phyloP scores from a whole-genome alignment of 2,888 invertebrate genomes.

The Lasioglossum figueresi region DNA sequence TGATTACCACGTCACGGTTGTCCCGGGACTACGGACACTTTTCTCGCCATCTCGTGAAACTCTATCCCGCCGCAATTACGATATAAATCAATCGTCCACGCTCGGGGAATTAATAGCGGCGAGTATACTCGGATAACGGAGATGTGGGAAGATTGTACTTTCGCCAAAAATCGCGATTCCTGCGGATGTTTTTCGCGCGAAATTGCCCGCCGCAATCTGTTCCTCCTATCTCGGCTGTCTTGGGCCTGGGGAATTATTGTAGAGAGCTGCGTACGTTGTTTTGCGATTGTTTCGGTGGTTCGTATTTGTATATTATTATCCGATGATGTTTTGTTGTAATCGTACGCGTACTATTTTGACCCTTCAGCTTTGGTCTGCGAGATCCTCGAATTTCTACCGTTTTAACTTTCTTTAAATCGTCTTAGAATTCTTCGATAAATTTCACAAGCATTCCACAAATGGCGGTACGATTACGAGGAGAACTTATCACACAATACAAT shows the following conservation, averaged over 20 bases:
- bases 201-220: constrained; percentile 9
- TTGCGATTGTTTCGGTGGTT: not conserved
- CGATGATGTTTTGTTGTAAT: not conserved
- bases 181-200: not conserved
- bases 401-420: no score
- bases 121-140: not conserved
- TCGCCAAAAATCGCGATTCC: not conserved
- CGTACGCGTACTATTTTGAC: not conserved
- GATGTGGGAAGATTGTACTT: not conserved
- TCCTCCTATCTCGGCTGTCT: not conserved
- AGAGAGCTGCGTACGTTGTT: not conserved
- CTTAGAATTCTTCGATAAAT: not conserved
- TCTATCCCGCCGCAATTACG: constrained; percentile 27
- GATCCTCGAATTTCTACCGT: not conserved
- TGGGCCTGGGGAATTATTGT: not conserved
- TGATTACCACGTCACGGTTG: constrained; percentile 41
- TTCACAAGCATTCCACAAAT: not conserved
- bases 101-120: constrained; percentile 1
- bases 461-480: not conserved
- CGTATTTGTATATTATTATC: not conserved
- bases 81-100: constrained; percentile 46
- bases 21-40: constrained; percentile 13
- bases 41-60: constrained; percentile 26
- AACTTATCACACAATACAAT: not conserved
- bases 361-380: not conserved